phyloP scores from a whole-genome alignment of 2,797 vertebrate genomes.

The Catharus ustulatus region DNA sequence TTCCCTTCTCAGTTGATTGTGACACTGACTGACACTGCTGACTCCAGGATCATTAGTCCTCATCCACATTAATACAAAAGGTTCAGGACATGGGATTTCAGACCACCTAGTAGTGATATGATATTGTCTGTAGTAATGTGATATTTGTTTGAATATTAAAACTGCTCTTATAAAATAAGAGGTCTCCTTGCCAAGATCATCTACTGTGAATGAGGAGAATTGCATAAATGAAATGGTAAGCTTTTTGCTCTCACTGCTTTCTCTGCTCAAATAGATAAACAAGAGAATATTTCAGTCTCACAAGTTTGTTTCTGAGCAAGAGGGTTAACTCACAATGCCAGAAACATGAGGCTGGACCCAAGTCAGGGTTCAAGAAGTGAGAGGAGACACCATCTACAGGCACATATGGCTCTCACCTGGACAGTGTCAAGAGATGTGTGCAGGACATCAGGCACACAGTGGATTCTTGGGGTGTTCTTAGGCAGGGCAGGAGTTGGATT shows the following conservation, averaged over 20 bases:
- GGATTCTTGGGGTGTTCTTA: background rate
- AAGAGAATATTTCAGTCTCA: background rate
- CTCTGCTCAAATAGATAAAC: constrained; percentile 32
- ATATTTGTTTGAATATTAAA: constrained; percentile 47
- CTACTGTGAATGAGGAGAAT: background rate
- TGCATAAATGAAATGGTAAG: background rate
- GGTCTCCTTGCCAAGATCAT: background rate
- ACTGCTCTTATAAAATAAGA: background rate
- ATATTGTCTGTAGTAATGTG: background rate
- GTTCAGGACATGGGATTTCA: background rate
- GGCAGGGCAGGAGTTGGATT: background rate
- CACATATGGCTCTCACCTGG: fast-evolving
- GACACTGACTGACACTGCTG: background rate
- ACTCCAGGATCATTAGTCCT: background rate
- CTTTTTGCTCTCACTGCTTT: background rate
- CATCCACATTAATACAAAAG: constrained; percentile 6
- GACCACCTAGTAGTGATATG: constrained; percentile 45
- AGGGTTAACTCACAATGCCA: background rate
- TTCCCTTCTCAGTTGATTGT: background rate
- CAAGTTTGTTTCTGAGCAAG: background rate
- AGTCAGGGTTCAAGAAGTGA: background rate
- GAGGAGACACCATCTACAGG: background rate
- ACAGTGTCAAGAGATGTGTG: background rate
- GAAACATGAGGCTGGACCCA: background rate
- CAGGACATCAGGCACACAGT: background rate